Evolutionary conservation across 2,113 vertebrate genomes (phyloP), one percentile per base, ranked within the genome.

Genomic region (Chloropsis hardwickii): DNA sequence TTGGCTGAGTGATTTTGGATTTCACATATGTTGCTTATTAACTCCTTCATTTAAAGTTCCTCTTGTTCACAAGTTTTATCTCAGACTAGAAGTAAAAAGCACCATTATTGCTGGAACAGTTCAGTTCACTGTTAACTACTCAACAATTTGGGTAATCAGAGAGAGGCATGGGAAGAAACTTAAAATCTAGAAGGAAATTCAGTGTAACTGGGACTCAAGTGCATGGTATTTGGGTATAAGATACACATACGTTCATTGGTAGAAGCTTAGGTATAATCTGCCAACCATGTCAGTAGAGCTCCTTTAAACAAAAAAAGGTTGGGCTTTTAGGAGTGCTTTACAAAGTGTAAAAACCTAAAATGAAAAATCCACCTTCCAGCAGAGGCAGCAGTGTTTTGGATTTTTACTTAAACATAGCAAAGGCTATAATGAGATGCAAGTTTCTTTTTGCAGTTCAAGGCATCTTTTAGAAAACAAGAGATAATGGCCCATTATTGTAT

Each of bases 141-240:
- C 64, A 66, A 4, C 51, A 86, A 48, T 31, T 78, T 66, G 10
- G 2, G 31, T 51, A 78, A 62, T 66, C 35, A 89, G 16, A 81
- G 56, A 84, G 19, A 78, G 48, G 70, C 74, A 96, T 60, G 31
- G 51, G 45, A 93, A 27, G 22, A 73, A 90, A 82, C 67, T 90
- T 96, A 96, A 97, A 96, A 96, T 94, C 81, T 94, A 90, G 72
- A 62, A 93, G 88, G 86, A 93, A 96, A 70, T 74, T 53, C 80
- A 92, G 31, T 70, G 18, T 73, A 83, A 54, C 29, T 47, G 33
- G 24, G 39, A 70, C 0, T 0, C 21, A 70, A 73, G 35, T 27
- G 11, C 16, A 18, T 62, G 70, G 16, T 83, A 53, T 21, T 56
- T 85, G 61, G 33, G 54, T 24, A 22, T 40, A 53, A 69, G 16